These are phyloP conservation scores for Ctenomys sociabilis DNA, from an alignment of 2,113 vertebrate species.

Conservation along the genomic window DNA sequence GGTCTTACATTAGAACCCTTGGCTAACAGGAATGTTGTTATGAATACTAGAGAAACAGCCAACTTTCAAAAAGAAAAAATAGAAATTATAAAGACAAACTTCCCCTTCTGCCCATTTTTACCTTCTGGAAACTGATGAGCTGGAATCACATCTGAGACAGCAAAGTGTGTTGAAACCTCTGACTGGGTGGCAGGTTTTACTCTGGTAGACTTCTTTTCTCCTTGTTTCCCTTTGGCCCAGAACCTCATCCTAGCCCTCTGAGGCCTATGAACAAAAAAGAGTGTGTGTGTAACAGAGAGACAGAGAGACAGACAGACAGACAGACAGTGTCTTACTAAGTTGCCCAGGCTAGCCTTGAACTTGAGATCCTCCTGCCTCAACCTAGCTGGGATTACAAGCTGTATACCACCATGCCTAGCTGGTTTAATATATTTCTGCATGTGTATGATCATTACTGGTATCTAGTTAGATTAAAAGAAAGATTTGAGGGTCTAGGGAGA, in stretches of 20 bases:
- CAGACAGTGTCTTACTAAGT: not conserved
- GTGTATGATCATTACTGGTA: not conserved
- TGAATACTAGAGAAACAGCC: not conserved
- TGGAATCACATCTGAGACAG: slow-evolving; percentile 84
- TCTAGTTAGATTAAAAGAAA: not conserved
- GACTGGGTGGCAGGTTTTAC: slow-evolving; percentile 90
- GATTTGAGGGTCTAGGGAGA: too few relatives aligned
- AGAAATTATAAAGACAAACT: not conserved
- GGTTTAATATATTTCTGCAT: slow-evolving; percentile 11
- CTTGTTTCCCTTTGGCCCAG: slow-evolving; percentile 94
- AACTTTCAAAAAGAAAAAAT: slow-evolving; percentile 40
- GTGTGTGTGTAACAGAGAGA: too few relatives aligned
- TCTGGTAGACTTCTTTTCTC: slow-evolving; percentile 91
- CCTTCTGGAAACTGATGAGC: slow-evolving; percentile 89
- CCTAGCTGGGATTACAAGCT: not conserved
- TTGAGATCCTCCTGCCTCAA: not conserved
- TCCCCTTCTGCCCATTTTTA: slow-evolving; percentile 70
- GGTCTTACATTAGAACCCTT: slow-evolving; percentile 19
- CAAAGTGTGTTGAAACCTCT: slow-evolving; percentile 86
- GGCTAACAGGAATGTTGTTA: not conserved
- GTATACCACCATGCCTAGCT: not conserved
- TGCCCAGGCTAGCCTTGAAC: not conserved
- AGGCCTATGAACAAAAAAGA: slow-evolving; percentile 85
- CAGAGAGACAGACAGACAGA: not conserved
- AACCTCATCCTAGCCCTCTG: slow-evolving; percentile 95